These are phyloP conservation scores for Anguilla megastoma DNA, from an alignment of 2,797 vertebrate genomes.

Conservation along the genomic window DNA sequence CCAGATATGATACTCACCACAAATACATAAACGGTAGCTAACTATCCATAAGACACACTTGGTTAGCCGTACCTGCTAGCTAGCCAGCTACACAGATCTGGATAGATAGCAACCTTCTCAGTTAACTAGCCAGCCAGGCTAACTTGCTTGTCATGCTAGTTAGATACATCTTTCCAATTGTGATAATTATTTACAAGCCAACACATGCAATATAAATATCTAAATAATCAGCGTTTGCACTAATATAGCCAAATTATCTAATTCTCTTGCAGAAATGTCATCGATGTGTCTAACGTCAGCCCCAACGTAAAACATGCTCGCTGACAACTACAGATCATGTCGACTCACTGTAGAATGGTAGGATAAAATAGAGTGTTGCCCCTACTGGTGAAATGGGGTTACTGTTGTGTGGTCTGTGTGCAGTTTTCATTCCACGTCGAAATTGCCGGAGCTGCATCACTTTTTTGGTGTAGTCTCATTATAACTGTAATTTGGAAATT, in stretches of 20 bases:
- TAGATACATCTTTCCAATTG: not conserved
- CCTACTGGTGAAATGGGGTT: slow-evolving; percentile 34
- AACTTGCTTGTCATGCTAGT: not conserved
- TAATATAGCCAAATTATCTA: not conserved
- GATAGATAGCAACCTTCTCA: not conserved
- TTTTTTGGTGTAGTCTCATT: not conserved
- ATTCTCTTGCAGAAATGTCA: slow-evolving; percentile 7
- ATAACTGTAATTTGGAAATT: not conserved
- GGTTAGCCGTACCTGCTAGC: not conserved
- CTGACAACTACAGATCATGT: slow-evolving; percentile 49
- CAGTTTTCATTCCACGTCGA: not conserved
- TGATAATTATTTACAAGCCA: not conserved
- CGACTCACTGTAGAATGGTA: not conserved
- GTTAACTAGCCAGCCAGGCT: not conserved
- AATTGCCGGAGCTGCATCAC: not conserved
- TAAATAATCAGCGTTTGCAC: not conserved
- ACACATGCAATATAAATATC: not conserved
- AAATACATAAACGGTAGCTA: not conserved
- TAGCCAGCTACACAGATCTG: not conserved
- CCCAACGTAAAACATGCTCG: slow-evolving; percentile 21
- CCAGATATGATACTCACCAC: not conserved
- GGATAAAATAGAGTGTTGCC: slow-evolving; percentile 40
- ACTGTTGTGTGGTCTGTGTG: not conserved
- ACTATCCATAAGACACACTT: not conserved
- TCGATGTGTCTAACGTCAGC: slow-evolving; percentile 42